Conservation (phyloP, 2,113 vertebrate species). For the Notothenia coriiceps region DNA sequence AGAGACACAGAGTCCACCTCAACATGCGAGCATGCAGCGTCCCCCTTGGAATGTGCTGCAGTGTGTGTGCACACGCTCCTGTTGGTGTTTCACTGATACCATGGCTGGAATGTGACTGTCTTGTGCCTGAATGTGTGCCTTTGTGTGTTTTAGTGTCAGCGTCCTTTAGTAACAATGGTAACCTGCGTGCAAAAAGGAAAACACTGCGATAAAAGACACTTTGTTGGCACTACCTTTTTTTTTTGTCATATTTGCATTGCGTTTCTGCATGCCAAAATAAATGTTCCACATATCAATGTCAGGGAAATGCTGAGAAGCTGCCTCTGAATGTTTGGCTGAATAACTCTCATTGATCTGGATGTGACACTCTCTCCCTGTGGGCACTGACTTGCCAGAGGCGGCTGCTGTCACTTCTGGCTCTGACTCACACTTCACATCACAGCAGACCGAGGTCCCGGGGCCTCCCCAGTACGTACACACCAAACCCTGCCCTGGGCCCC, state of each 20-base stretch:
- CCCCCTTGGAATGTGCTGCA: constrained; percentile 74
- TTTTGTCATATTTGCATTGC: constrained; percentile 26
- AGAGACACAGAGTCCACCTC: constrained; percentile 72
- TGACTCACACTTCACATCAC: constrained; percentile 78
- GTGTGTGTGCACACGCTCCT: constrained; percentile 71
- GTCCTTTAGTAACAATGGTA: constrained; percentile 38
- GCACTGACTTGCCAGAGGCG: constrained; percentile 66
- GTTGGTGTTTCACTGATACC: constrained; percentile 81
- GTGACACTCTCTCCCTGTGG: constrained; percentile 64
- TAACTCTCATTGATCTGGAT: constrained; percentile 59
- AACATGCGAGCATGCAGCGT: constrained; percentile 66
- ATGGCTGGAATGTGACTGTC: constrained; percentile 77
- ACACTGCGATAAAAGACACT: constrained; percentile 36
- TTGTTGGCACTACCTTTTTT: constrained; percentile 26
- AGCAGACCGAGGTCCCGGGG: constrained; percentile 54
- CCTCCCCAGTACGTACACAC: constrained; percentile 57
- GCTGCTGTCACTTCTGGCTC: constrained; percentile 73
- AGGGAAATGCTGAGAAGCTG: constrained; percentile 28
- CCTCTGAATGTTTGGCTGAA: constrained; percentile 55
- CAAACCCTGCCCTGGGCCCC: constrained; percentile 65
- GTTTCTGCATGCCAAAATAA: constrained; percentile 66
- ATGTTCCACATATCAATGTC: constrained; percentile 67
- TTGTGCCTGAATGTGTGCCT: constrained; percentile 76
- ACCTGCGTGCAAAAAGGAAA: constrained; percentile 56
- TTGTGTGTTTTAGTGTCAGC: constrained; percentile 68